Percentiles rank a stretch among this genome's conserved stretches.
Conservation (phyloP, 1,140 invertebrate species). For the Eumeta japonica region DNA sequence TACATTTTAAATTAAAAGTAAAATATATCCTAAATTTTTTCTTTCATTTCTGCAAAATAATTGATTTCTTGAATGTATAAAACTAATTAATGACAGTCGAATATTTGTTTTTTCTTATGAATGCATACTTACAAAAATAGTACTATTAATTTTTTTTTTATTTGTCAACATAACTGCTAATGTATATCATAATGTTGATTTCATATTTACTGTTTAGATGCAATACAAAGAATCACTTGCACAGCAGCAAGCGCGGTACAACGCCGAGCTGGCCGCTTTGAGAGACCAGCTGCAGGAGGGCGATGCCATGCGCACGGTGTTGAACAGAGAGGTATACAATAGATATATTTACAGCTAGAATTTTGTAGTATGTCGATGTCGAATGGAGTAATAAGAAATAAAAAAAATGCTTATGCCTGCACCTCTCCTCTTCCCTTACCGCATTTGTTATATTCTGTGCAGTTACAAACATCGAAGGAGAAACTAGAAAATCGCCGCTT, state of each 20-base stretch:
- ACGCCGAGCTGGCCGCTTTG: slow-evolving; percentile 73
- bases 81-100: no score
- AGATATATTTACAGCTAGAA: no score
- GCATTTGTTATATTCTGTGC: slow-evolving; percentile 50
- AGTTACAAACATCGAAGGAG: slow-evolving; percentile 75
- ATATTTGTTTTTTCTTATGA: no score
- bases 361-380: not conserved
- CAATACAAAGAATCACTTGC: slow-evolving; percentile 83
- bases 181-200: not conserved
- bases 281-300: slow-evolving; percentile 85
- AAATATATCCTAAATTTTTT: no score
- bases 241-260: slow-evolving; percentile 77
- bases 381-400: no score
- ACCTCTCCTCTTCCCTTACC: not conserved
- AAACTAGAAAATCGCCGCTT: slow-evolving; percentile 75
- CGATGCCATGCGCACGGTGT: slow-evolving; percentile 68
- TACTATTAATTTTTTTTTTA: no score
- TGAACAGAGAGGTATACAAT: slow-evolving; percentile 70
- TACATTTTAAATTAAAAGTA: no score
- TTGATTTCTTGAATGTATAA: no score
- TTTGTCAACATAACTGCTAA: no score
- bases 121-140: no score
- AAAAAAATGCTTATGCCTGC: no score
- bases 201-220: slow-evolving; percentile 48
- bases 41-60: no score